phyloP scores from a whole-genome alignment of 1,140 invertebrate species.

The Scaptodrosophila lebanonensis region DNA sequence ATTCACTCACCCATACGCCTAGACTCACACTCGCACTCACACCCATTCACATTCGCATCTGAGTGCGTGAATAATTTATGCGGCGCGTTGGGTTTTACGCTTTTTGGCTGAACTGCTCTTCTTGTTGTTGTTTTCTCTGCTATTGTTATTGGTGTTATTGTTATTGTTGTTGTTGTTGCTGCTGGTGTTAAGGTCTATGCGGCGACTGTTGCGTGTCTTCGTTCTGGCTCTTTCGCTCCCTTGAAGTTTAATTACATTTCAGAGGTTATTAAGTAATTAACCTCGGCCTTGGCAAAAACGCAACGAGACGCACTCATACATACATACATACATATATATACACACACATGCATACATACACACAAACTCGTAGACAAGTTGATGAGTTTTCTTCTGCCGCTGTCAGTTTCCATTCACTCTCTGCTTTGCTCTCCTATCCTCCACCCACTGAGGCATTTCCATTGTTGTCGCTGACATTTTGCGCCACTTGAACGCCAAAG shows the following conservation, averaged over 20 bases:
- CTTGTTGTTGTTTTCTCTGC: conserved; percentile 15
- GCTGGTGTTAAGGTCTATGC: no score
- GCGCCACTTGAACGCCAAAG: no score
- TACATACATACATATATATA: no score
- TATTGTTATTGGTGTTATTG: not conserved
- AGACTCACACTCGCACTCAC: no score
- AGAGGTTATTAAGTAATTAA: conserved; percentile 60
- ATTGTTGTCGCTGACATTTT: conserved; percentile 1
- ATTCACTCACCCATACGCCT: conserved; percentile 3
- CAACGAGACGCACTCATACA: no score
- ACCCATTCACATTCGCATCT: no score
- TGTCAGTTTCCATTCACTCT: no score
- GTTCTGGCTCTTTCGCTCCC: conserved; percentile 8
- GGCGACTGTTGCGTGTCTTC: not conserved
- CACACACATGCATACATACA: conserved; percentile 28
- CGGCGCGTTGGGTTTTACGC: conserved; percentile 18
- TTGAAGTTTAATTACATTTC: conserved; percentile 48
- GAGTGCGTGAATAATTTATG: conserved; percentile 39
- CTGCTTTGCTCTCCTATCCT: not conserved
- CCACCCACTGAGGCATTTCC: not conserved
- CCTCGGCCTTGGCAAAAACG: conserved; percentile 14
- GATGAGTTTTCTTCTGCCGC: not conserved
- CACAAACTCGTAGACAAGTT: conserved; percentile 2
- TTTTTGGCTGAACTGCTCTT: conserved; percentile 6
- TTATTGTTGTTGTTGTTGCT: no score